Conservation (phyloP, 2,797 vertebrate species). For the Pachyuromys duprasi region DNA sequence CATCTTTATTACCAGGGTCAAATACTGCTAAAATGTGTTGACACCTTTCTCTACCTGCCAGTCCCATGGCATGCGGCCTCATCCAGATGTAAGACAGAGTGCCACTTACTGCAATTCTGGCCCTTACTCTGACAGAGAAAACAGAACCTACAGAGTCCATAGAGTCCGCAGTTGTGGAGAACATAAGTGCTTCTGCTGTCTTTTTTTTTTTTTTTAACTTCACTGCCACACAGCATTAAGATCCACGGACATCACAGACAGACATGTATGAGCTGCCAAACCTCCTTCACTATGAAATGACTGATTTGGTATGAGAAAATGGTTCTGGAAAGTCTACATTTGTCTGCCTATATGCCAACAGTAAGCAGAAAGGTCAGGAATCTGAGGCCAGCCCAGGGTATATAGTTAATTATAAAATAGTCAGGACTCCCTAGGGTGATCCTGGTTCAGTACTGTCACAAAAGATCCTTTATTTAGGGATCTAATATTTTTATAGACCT, state of each 20-base stretch:
- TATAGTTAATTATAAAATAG: background rate
- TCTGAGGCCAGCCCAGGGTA: background rate
- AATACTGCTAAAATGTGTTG: background rate
- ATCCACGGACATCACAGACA: fast-evolving
- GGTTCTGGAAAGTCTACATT: background rate
- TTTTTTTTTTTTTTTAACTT: background rate
- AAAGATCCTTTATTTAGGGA: background rate
- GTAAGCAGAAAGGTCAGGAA: background rate
- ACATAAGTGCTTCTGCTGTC: background rate
- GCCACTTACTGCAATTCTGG: background rate
- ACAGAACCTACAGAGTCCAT: background rate
- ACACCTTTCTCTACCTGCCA: background rate
- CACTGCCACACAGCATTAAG: fast-evolving
- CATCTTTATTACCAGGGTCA: background rate
- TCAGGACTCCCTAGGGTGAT: background rate
- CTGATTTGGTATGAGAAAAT: background rate
- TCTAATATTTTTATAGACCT: background rate
- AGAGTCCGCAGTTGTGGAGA: background rate
- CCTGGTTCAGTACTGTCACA: background rate
- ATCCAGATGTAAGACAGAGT: background rate
- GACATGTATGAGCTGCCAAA: background rate
- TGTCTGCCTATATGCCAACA: background rate
- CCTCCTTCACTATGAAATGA: background rate
- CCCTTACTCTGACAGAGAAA: background rate
- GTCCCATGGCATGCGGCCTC: background rate